Evolutionary conservation across 2,113 vertebrate species (phyloP).

Genomic region (Phrynosoma blainvillii): DNA sequence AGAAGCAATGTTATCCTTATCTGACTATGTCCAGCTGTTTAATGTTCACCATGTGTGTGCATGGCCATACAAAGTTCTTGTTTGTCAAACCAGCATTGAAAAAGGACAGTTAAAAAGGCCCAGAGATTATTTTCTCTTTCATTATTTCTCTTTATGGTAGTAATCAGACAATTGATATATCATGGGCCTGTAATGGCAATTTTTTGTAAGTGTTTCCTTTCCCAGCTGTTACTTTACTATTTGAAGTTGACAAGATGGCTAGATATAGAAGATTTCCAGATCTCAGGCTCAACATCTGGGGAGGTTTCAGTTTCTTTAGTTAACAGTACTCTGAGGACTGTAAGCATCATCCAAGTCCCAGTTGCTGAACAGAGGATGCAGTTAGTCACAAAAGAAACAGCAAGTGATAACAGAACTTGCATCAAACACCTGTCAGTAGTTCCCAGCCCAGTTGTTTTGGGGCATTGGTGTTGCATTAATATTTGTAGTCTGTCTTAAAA

Average conservation of each 20-base stretch:
- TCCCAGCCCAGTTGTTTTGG: conserved; percentile 1
- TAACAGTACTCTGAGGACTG: conserved; percentile 36
- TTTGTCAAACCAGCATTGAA: background rate
- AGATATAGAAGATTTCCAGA: conserved; percentile 58
- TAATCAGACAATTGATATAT: background rate
- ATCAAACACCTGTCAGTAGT: conserved; percentile 25
- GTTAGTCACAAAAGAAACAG: conserved; percentile 36
- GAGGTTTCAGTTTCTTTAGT: conserved; percentile 58
- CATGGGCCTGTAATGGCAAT: background rate
- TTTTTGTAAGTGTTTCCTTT: conserved; percentile 57
- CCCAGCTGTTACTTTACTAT: conserved; percentile 49
- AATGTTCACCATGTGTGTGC: background rate
- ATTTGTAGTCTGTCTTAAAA: background rate
- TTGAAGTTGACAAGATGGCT: conserved; percentile 51
- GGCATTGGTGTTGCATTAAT: conserved; percentile 5
- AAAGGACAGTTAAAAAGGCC: background rate
- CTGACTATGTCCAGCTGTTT: background rate
- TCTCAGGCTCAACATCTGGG: conserved; percentile 39
- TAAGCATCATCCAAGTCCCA: conserved; percentile 20
- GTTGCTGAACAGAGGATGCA: conserved; percentile 26
- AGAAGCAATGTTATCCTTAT: background rate
- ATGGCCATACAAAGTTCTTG: background rate
- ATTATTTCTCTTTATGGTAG: background rate
- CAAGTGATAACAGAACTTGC: conserved; percentile 37
- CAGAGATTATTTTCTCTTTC: background rate